Evolutionary conservation across 2,113 vertebrate genomes (phyloP).

Genomic region (Emydura subglobosa): DNA sequence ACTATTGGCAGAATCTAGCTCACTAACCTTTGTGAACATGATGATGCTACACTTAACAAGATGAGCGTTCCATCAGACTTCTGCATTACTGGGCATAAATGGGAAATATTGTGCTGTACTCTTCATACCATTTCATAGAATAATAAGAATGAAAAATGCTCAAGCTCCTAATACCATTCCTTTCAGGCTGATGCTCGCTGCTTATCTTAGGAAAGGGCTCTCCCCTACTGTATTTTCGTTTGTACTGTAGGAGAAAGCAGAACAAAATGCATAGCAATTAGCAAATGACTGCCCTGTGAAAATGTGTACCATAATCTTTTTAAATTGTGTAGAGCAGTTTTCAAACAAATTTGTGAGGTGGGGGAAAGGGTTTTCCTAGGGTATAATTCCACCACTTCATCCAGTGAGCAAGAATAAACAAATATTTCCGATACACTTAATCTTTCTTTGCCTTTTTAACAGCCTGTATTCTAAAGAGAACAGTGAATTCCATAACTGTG

Average conservation of each 20-base stretch:
- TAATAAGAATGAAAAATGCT: neutral
- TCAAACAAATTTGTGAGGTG: neutral
- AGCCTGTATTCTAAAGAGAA: conserved; percentile 3
- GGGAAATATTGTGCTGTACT: neutral
- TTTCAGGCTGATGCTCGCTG: neutral
- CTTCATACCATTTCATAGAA: neutral
- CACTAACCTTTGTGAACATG: neutral
- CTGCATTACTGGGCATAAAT: neutral
- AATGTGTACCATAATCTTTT: neutral
- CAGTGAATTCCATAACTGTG: neutral
- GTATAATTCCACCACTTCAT: neutral
- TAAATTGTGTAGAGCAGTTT: neutral
- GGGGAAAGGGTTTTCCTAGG: neutral
- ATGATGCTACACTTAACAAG: neutral
- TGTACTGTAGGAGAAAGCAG: neutral
- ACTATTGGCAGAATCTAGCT: neutral
- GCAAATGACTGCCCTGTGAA: neutral
- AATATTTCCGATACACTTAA: neutral
- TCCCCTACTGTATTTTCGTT: neutral
- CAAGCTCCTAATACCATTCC: neutral
- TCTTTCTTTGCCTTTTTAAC: neutral
- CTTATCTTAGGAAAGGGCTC: neutral
- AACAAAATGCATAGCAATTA: neutral
- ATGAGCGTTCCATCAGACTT: neutral
- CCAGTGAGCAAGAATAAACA: conserved; percentile 31